These are phyloP conservation scores for Pyrocephalus nanus DNA, from an alignment of 2,797 vertebrate species.

Conservation along the genomic window DNA sequence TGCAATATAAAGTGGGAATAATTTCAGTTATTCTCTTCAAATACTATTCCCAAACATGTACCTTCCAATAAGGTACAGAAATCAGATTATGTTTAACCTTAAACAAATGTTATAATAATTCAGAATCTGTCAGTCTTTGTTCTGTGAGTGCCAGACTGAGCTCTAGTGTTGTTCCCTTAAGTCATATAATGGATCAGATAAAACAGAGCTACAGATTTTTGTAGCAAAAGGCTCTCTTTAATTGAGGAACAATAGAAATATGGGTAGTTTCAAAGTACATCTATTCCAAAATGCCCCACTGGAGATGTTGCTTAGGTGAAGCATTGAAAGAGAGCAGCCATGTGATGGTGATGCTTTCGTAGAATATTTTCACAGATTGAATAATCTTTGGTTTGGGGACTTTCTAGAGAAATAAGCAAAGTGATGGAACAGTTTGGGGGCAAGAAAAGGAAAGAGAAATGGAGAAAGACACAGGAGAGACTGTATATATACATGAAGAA, in stretches of 20 bases:
- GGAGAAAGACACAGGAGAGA: not conserved
- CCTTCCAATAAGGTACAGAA: not conserved
- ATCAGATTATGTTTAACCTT: not conserved
- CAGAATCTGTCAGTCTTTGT: not conserved
- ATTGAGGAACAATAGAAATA: not conserved
- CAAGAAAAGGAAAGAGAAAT: not conserved
- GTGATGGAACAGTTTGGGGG: not conserved
- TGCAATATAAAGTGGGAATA: not conserved
- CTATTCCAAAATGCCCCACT: not conserved
- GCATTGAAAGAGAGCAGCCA: not conserved
- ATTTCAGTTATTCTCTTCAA: not conserved
- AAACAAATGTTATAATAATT: not conserved
- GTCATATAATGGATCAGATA: not conserved
- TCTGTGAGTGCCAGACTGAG: not conserved
- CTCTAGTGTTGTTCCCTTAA: not conserved
- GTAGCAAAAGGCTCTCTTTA: not conserved
- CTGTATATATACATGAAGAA: not conserved
- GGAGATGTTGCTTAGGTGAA: not conserved
- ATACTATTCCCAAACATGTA: not conserved
- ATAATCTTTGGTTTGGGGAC: not conserved
- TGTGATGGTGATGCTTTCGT: not conserved
- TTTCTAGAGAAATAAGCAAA: not conserved
- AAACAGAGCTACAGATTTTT: not conserved
- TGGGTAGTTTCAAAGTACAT: not conserved
- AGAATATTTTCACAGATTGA: not conserved